Conservation (phyloP, 2,113 vertebrate species). For the Grus americana region DNA sequence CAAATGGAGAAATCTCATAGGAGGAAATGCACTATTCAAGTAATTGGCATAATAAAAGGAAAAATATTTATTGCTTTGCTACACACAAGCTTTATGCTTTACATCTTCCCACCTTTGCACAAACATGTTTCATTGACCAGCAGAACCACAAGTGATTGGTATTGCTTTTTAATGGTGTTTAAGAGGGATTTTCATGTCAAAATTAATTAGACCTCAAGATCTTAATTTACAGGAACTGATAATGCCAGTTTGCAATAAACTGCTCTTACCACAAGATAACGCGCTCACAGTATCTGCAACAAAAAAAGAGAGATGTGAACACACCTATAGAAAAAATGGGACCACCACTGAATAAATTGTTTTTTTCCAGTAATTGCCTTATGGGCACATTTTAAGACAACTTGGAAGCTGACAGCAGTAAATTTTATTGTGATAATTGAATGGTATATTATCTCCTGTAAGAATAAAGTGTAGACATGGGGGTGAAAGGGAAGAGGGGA, state of each 20-base stretch:
- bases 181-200: not conserved
- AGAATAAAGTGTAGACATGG: not conserved
- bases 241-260: constrained; percentile 29
- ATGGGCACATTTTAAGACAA: constrained; percentile 12
- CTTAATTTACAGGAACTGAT: not conserved
- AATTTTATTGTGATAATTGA: constrained; percentile 22
- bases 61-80: not conserved
- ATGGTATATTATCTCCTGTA: constrained; percentile 15
- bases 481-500: not conserved
- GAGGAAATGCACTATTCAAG: not conserved
- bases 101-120: not conserved
- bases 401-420: not conserved
- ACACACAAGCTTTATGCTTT: not conserved
- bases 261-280: not conserved
- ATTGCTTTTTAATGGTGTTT: not conserved
- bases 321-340: not conserved
- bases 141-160: not conserved
- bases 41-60: not conserved
- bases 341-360: not conserved
- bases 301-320: not conserved
- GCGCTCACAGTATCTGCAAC: not conserved
- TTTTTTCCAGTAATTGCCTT: constrained; percentile 12
- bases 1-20: not conserved
- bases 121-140: not conserved
- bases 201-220: not conserved